These are phyloP conservation scores for rabbit (Oryctolagus cuniculus) DNA, from an alignment of 2,113 vertebrate genomes.

Conservation along the genomic window mOryCun1.1 NC_091435.1:99345001-99345500, in stretches of 20 bases:
- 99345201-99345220: slow-evolving; percentile 11
- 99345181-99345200: neutral
- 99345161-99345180: neutral
- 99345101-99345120: neutral
- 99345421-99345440: neutral
- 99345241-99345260: neutral
- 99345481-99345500: neutral
- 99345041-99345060: neutral
- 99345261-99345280: slow-evolving; percentile 12
- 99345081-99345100: no score
- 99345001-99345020: neutral
- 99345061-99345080: neutral
- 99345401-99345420: slow-evolving; percentile 3
- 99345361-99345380: slow-evolving; percentile 16
- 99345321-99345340: neutral
- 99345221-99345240: neutral
- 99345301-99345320: neutral
- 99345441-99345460: slow-evolving; percentile 36
- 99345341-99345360: neutral
- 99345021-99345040: neutral
- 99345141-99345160: neutral
- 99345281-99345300: neutral
- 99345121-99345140: neutral
- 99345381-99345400: neutral
- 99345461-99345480: neutral